phyloP scores from a whole-genome alignment of 2,888 invertebrate species.

The Eretmocerus hayati region DNA sequence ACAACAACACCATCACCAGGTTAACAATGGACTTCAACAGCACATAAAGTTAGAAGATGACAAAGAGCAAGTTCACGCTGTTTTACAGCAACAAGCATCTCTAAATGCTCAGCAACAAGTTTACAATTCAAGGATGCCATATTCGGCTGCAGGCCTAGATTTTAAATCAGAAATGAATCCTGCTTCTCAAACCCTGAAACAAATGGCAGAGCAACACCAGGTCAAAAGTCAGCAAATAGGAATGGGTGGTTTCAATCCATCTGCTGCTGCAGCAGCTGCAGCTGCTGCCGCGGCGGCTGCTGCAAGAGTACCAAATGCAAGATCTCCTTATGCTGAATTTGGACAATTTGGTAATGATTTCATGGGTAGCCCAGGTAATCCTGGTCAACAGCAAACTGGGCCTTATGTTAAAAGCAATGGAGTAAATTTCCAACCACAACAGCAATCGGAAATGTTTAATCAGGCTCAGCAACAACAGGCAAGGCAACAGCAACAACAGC shows the following conservation, averaged over 20 bases:
- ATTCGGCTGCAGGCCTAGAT: slow-evolving; percentile 44
- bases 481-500: slow-evolving; percentile 32
- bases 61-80: slow-evolving; percentile 40
- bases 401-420: slow-evolving; percentile 43
- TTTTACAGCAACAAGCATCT: slow-evolving; percentile 28
- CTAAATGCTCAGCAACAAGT: slow-evolving; percentile 45
- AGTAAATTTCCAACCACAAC: slow-evolving; percentile 30
- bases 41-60: slow-evolving; percentile 45
- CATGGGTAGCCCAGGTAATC: slow-evolving; percentile 49
- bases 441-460: too few species aligned
- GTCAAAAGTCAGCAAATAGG: slow-evolving; percentile 70
- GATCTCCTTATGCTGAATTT: slow-evolving; percentile 58
- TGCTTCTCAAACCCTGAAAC: slow-evolving; percentile 90
- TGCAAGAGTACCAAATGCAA: slow-evolving; percentile 40
- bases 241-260: slow-evolving; percentile 50
- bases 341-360: slow-evolving; percentile 47
- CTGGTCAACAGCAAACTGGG: slow-evolving; percentile 35
- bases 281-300: slow-evolving; percentile 47
- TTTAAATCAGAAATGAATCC: slow-evolving; percentile 70
- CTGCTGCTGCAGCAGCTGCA: slow-evolving; percentile 40
- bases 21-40: slow-evolving; percentile 24
- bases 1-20: slow-evolving; percentile 36
- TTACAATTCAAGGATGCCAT: slow-evolving; percentile 47
- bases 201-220: slow-evolving; percentile 96
- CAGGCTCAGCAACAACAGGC: slow-evolving; percentile 30